These are phyloP conservation scores for Ciconia boyciana DNA, from an alignment of 2,113 vertebrate genomes.

Conservation along the genomic window DNA sequence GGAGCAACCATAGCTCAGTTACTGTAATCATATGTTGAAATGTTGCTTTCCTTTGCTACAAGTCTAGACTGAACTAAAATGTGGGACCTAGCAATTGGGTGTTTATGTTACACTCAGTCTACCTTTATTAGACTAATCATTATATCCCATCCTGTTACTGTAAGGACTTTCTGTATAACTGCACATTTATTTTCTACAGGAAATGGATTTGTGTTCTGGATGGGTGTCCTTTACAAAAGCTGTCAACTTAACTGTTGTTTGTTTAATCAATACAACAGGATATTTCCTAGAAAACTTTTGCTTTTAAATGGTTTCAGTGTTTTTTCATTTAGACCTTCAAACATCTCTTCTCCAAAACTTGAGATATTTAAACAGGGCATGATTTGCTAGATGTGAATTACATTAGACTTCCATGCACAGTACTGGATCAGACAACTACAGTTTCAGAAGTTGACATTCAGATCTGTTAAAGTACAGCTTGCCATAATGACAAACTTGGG, in stretches of 20 bases:
- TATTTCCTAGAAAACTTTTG: neutral
- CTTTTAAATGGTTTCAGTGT: neutral
- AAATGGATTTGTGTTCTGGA: neutral
- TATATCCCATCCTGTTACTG: accelerated
- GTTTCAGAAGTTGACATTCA: neutral
- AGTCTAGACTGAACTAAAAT: neutral
- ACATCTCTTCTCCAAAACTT: neutral
- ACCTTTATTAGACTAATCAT: neutral
- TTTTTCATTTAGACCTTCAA: neutral
- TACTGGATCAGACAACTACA: neutral
- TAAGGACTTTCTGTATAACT: neutral
- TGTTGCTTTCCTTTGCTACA: neutral
- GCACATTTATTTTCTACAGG: neutral
- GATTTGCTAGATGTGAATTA: neutral
- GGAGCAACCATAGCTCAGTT: neutral
- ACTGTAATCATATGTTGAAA: neutral
- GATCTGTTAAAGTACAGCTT: neutral
- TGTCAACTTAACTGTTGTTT: neutral
- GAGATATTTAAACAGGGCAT: neutral
- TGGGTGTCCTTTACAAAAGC: neutral
- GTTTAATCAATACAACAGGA: neutral
- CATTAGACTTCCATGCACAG: neutral
- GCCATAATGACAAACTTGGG: neutral
- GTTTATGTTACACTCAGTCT: neutral
- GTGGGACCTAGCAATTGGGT: neutral